Percentiles rank a stretch among this genome's conserved stretches.
Evolutionary conservation across 2,113 vertebrate genomes (phyloP).

Genomic region (Datnioides undecimradiatus): DNA sequence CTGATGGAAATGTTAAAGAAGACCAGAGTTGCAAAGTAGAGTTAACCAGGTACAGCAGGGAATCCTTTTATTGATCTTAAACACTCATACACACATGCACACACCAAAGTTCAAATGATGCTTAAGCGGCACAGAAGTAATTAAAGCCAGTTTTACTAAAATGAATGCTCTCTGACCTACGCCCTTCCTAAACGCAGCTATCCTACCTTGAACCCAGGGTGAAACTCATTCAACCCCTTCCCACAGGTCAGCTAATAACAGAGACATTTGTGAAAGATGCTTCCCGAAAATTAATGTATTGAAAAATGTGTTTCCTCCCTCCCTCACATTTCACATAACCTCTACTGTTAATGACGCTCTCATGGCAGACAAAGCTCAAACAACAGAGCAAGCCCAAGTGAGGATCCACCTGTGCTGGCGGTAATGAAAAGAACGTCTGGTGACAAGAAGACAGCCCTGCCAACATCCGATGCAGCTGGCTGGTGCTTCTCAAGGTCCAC

Average conservation of each 20-base stretch:
- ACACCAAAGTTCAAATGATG: constrained; percentile 25
- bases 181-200: constrained; percentile 75
- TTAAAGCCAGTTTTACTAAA: constrained; percentile 75
- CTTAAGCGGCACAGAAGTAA: constrained; percentile 54
- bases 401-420: constrained; percentile 74
- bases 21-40: constrained; percentile 7
- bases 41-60: not conserved
- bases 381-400: constrained; percentile 26
- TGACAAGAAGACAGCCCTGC: constrained; percentile 42
- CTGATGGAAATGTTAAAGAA: constrained; percentile 32
- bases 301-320: constrained; percentile 87
- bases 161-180: constrained; percentile 69
- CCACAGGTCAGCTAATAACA: constrained; percentile 82
- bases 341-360: constrained; percentile 53
- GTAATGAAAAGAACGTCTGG: constrained; percentile 65
- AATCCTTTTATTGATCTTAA: constrained; percentile 1
- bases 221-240: constrained; percentile 76
- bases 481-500: constrained; percentile 70
- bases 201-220: constrained; percentile 81
- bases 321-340: constrained; percentile 76
- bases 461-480: constrained; percentile 80
- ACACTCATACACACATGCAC: not conserved
- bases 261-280: constrained; percentile 85
- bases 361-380: constrained; percentile 30
- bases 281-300: constrained; percentile 83